A percentile compares a stretch with the other conserved stretches of the same genome.
Evolutionary conservation across 1,140 invertebrate species (phyloP).

Genomic region (Caenorhabditis inopinata): DNA sequence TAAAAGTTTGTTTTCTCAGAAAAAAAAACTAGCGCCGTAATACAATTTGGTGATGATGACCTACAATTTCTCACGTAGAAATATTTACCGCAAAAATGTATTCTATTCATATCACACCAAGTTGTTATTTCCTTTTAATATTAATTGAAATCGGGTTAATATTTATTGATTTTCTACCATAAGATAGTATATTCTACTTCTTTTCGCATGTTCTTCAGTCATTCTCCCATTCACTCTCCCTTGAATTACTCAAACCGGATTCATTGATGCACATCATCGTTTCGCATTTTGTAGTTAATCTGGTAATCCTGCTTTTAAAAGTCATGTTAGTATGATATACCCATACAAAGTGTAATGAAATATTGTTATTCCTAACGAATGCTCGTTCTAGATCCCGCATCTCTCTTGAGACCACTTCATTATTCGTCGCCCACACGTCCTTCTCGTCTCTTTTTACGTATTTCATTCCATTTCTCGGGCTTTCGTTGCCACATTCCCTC

Average conservation of each 20-base stretch:
- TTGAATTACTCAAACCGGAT: background rate
- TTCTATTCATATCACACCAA: constrained; percentile 9
- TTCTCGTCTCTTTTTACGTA: constrained; percentile 25
- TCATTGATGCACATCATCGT: background rate
- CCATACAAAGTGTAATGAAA: constrained; percentile 8
- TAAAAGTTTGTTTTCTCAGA: background rate
- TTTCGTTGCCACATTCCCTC: no score
- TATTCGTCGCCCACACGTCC: constrained; percentile 25
- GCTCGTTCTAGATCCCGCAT: background rate
- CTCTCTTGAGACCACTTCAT: constrained; percentile 17
- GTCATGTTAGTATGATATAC: no score
- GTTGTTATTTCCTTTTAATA: background rate
- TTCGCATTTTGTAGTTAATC: background rate
- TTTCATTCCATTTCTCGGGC: background rate
- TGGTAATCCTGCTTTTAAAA: background rate
- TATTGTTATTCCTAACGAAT: constrained; percentile 21
- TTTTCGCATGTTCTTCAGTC: constrained; percentile 25
- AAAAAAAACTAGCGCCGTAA: no score
- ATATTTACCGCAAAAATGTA: no score
- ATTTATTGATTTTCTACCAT: background rate
- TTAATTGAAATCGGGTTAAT: background rate
- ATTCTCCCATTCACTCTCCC: constrained; percentile 20
- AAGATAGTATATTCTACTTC: background rate
- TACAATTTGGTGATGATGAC: no score
- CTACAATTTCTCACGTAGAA: no score